phyloP scores from a whole-genome alignment of 2,797 vertebrate genomes.

The Acanthornis magna region DNA sequence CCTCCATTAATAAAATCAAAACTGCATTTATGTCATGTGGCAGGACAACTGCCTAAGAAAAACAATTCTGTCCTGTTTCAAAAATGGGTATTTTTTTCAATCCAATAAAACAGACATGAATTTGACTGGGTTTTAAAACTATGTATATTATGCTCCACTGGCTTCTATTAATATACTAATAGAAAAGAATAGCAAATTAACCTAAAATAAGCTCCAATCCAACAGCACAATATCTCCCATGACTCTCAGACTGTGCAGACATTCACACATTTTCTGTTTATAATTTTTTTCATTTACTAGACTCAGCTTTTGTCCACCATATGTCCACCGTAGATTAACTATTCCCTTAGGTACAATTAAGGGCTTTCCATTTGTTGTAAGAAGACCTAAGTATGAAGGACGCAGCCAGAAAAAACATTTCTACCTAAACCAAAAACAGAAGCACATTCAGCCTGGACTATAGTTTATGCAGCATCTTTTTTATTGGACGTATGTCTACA shows the following conservation, averaged over 20 bases:
- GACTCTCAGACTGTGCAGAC: constrained; percentile 80
- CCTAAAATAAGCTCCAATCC: constrained; percentile 46
- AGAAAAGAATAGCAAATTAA: constrained; percentile 44
- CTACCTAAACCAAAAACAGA: constrained; percentile 94
- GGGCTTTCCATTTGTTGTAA: constrained; percentile 96
- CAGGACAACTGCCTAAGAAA: not conserved
- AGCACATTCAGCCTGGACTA: constrained; percentile 83
- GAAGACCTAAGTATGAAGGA: constrained; percentile 91
- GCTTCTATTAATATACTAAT: not conserved
- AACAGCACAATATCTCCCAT: constrained; percentile 40
- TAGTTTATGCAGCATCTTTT: constrained; percentile 83
- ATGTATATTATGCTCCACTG: not conserved
- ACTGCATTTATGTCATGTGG: constrained; percentile 19
- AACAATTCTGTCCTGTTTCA: not conserved
- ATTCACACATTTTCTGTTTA: constrained; percentile 85
- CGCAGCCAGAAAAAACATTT: constrained; percentile 95
- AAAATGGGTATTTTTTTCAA: not conserved
- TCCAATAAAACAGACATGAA: not conserved
- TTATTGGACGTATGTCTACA: constrained; percentile 85
- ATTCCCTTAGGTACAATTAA: constrained; percentile 91
- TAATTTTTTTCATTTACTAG: constrained; percentile 81
- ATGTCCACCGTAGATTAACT: constrained; percentile 90
- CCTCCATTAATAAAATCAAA: constrained; percentile 40
- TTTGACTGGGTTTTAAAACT: not conserved
- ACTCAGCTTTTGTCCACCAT: constrained; percentile 93